Base-by-base conservation (phyloP, 2,797 vertebrate genomes). In the Halcyon smyrnensis region DNA sequence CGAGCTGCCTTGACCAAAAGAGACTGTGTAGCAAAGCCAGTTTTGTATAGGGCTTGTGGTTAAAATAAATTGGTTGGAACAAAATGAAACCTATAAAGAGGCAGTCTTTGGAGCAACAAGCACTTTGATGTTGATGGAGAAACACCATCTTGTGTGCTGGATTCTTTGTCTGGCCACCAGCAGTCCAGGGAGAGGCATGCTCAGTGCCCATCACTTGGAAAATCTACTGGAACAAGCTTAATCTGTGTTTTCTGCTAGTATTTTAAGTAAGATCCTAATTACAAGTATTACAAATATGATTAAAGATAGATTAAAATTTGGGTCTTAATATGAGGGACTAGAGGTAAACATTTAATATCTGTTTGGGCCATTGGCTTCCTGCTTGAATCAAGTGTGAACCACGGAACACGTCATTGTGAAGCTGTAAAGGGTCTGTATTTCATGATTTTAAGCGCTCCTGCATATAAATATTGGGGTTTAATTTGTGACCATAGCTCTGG, bases 71-170 rank as follows among this genome's bases (percentile, higher is more conserved):
- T 15, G 37, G 15, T 57, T 11, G 3, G 30, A 75, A 62, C 24
- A 20, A 79, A 87, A 12, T 6, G 5, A 62, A 64, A 45, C 50
- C 46, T 76, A 15, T 53, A 54, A 79, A 53, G 68, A 57, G 28
- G 6, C 45, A 51, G 16, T 56, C 24, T 82, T 32, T 71, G n/a
- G 20, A 79, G 27, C 41, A 79, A 10, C 12, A 13, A 64, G 39
- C 15, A n/a, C 37, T 84, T 69, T 21, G 19, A 8, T 60, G 24
- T 70, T 67, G n/a, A 7, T 2, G 10, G 5, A 12, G 39, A 60
- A 76, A 39, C 32, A 16, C 14, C 4, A 28, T 50, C 4, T 4
- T 0, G 0, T 13, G 19, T 74, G 21, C 70, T 2, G 1, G 17
- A 30, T 59, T 74, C 70, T 39, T 60, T 60, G 57, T 2, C 68